A percentile compares a stretch with the other conserved stretches of the same genome.
Evolutionary conservation across 2,113 vertebrate species (phyloP).

Genomic region (Cettia cetti): DNA sequence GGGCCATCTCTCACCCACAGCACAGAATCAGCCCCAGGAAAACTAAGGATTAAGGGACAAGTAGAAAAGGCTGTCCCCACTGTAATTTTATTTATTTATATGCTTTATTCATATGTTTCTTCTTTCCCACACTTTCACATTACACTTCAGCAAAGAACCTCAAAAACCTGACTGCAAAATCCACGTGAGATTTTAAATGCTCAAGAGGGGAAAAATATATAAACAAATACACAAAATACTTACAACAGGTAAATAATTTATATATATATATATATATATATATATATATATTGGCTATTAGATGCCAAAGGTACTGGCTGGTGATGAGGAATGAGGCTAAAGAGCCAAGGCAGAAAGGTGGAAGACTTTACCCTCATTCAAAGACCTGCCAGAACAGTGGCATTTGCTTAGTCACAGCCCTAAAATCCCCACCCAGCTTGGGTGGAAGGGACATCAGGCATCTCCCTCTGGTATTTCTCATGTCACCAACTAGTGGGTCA

Average conservation of each 20-base stretch:
- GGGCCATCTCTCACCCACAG: neutral
- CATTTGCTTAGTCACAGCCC: neutral
- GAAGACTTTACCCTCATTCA: neutral
- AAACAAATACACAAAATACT: neutral
- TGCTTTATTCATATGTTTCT: neutral
- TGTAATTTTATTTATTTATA: neutral
- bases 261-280: no score
- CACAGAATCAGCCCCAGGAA: neutral
- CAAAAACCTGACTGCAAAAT: neutral
- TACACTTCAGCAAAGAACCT: neutral
- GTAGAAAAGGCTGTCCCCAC: neutral
- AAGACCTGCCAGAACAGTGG: neutral
- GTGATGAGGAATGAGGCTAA: neutral
- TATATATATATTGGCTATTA: neutral
- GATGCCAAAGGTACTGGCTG: neutral
- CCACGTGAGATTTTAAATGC: neutral
- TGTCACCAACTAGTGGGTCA: neutral
- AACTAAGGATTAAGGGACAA: neutral
- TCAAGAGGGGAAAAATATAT: neutral
- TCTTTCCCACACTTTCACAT: neutral
- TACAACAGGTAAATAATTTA: neutral
- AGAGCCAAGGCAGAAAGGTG: neutral
- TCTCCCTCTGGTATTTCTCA: neutral
- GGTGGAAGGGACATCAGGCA: neutral
- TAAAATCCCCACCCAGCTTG: accelerated